A percentile compares a stretch with the other conserved stretches of the same genome.
Conservation (phyloP, 2,113 vertebrate species). For the Ctenomys sociabilis region DNA sequence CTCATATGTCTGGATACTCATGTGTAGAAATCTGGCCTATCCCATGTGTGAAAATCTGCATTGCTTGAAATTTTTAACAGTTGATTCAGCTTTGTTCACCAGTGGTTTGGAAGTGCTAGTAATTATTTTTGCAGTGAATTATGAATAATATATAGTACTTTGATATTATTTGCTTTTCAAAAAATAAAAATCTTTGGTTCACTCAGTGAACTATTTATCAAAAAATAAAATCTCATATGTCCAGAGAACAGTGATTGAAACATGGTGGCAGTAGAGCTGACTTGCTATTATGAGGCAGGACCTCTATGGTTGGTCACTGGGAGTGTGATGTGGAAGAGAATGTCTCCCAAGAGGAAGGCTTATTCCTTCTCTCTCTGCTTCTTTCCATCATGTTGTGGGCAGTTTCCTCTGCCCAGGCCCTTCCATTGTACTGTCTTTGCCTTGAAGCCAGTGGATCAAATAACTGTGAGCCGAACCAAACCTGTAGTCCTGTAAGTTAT, state of each 20-base stretch:
- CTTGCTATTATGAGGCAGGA: background rate
- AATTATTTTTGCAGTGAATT: constrained; percentile 59
- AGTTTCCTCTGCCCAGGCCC: background rate
- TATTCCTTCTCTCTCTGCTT: background rate
- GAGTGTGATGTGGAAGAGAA: background rate
- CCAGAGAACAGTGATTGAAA: background rate
- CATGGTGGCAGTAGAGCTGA: background rate
- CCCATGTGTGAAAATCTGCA: constrained; percentile 10
- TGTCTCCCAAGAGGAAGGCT: background rate
- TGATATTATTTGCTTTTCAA: constrained; percentile 66
- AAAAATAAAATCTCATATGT: too few species aligned
- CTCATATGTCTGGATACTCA: background rate
- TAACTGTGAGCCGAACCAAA: background rate
- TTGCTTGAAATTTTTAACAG: background rate
- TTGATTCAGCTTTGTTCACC: background rate
- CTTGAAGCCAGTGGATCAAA: background rate
- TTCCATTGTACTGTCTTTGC: background rate
- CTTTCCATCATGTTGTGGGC: background rate
- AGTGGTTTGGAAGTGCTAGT: constrained; percentile 9
- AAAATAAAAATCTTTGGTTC: constrained; percentile 70
- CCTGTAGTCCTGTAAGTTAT: background rate
- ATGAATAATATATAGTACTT: constrained; percentile 16
- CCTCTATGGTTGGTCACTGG: background rate
- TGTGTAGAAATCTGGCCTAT: constrained; percentile 8
- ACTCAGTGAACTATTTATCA: constrained; percentile 53